phyloP scores from a whole-genome alignment of 64 coral and sea anemone genomes.

The Orbicella faveolata region DNA sequence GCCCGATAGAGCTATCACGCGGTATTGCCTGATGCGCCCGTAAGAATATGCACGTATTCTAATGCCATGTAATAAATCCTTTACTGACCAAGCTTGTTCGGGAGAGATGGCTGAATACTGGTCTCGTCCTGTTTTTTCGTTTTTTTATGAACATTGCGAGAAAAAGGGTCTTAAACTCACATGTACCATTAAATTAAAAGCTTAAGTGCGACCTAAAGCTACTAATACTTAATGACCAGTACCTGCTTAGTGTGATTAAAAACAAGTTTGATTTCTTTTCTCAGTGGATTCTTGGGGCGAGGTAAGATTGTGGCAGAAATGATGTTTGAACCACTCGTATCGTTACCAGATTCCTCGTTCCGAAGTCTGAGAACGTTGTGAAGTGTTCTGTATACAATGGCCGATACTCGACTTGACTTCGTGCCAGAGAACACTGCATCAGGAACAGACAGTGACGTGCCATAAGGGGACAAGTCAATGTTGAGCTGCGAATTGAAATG shows the following conservation, averaged over 20 bases:
- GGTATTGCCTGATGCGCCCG: no score
- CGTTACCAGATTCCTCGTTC: background rate
- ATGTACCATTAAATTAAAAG: no score
- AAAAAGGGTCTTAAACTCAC: no score
- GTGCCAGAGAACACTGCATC: background rate
- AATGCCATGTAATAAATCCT: no score
- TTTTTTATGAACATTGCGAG: no score
- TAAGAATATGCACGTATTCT: no score
- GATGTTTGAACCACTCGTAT: background rate
- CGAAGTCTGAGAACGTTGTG: slow-evolving; percentile 7
- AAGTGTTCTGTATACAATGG: slow-evolving; percentile 36
- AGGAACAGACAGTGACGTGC: slow-evolving; percentile 1
- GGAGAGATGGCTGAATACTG: no score
- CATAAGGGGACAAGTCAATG: slow-evolving; percentile 6
- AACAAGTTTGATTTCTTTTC: slow-evolving; percentile 9
- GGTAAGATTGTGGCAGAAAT: slow-evolving; percentile 22
- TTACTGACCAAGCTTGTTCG: no score
- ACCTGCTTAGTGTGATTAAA: background rate
- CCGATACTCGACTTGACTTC: background rate
- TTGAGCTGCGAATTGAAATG: background rate
- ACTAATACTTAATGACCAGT: background rate
- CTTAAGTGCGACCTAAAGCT: background rate
- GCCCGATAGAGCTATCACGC: no score
- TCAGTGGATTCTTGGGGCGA: background rate
- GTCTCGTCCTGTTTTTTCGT: no score